Conservation (phyloP, 2,797 vertebrate species). For the Gallinago solitaria region DNA sequence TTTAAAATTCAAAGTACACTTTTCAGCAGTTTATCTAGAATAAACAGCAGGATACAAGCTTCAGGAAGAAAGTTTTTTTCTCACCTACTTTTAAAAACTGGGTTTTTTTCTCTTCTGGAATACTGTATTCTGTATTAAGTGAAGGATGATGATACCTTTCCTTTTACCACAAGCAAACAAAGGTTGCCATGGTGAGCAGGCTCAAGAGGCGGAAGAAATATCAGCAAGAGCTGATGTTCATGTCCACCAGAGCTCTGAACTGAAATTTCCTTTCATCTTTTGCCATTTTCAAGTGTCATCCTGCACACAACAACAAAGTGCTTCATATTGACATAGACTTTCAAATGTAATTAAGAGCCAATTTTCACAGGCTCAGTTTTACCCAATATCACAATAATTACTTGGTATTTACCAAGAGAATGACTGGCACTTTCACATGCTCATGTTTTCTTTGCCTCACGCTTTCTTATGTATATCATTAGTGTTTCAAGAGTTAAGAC, state of each 20-base stretch:
- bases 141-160: constrained; percentile 43
- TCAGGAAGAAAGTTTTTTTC: not conserved
- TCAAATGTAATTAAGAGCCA: constrained; percentile 71
- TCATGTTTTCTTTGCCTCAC: not conserved
- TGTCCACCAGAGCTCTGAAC: constrained; percentile 70
- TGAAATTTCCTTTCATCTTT: constrained; percentile 82
- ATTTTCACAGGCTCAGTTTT: constrained; percentile 50
- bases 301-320: constrained; percentile 45
- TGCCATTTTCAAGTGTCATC: constrained; percentile 76
- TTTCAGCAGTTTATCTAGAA: not conserved
- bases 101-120: not conserved
- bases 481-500: constrained; percentile 42
- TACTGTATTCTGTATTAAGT: not conserved
- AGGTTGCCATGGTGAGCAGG: constrained; percentile 89
- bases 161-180: constrained; percentile 52
- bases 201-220: constrained; percentile 73
- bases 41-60: not conserved
- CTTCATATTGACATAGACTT: constrained; percentile 68
- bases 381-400: constrained; percentile 50
- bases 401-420: constrained; percentile 37
- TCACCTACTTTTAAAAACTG: not conserved
- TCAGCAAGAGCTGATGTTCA: constrained; percentile 38
- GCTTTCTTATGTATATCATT: constrained; percentile 36
- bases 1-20: constrained; percentile 8
- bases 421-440: constrained; percentile 21